phyloP scores from a whole-genome alignment of 1,140 invertebrate species.

The Leptinotarsa lineolata region DNA sequence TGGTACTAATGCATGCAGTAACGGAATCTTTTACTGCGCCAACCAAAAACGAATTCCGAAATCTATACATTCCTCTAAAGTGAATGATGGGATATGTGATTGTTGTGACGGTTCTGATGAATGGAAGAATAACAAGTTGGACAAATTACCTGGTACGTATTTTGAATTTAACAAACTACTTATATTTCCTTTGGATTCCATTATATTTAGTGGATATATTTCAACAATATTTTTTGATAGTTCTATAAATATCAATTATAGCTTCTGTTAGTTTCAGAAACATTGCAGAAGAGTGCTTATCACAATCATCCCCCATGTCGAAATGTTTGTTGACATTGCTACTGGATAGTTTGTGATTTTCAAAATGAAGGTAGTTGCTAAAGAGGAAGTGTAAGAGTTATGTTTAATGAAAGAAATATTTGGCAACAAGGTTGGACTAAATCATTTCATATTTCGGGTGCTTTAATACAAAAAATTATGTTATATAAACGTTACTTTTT shows the following conservation, averaged over 20 bases:
- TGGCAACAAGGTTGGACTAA: too few species aligned
- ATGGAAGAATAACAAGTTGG: slow-evolving; percentile 22
- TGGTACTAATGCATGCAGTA: slow-evolving; percentile 83
- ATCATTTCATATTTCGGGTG: too few species aligned
- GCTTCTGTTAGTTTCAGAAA: slow-evolving; percentile 2
- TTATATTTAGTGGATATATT: slow-evolving; percentile 9
- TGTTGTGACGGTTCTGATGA: slow-evolving; percentile 87
- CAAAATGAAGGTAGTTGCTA: too few species aligned
- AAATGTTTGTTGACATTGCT: slow-evolving; percentile 9
- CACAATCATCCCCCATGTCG: slow-evolving; percentile 10
- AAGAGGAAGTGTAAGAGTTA: too few species aligned
- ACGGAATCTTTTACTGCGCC: slow-evolving; percentile 50
- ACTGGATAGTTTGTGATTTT: too few species aligned
- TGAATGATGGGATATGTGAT: slow-evolving; percentile 95
- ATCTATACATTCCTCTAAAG: slow-evolving; percentile 64
- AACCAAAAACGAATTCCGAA: slow-evolving; percentile 48
- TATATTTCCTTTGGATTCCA: slow-evolving; percentile 25
- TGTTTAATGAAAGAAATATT: too few species aligned
- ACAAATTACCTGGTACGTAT: slow-evolving; percentile 53
- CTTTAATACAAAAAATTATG: too few species aligned
- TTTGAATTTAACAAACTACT: not conserved
- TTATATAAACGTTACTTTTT: too few species aligned
- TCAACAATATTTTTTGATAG: slow-evolving; percentile 4
- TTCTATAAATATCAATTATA: not conserved
- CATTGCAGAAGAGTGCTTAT: not conserved